These are phyloP conservation scores for Colletes collaris DNA, from an alignment of 2,888 invertebrate genomes.

Conservation along the genomic window DNA sequence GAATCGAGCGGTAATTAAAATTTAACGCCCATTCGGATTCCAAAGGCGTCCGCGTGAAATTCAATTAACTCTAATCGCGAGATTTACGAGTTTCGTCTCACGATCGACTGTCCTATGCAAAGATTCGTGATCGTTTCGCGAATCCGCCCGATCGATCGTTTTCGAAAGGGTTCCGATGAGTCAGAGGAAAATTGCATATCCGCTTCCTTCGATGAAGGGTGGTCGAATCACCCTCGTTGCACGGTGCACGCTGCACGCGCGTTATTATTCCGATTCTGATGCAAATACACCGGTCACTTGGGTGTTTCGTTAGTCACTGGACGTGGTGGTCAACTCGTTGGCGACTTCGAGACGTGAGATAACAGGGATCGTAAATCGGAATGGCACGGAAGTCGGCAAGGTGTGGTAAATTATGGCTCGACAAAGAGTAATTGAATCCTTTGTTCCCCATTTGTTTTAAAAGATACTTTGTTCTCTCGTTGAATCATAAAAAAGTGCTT, in stretches of 20 bases:
- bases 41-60: background rate
- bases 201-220: constrained; percentile 62
- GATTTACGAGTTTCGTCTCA: background rate
- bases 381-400: background rate
- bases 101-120: background rate
- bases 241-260: constrained; percentile 35
- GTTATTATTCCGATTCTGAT: constrained; percentile 63
- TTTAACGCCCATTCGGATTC: constrained; percentile 6
- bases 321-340: constrained; percentile 53
- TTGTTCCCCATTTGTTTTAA: too few relatives aligned
- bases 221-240: constrained; percentile 61
- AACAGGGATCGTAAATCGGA: background rate
- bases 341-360: background rate
- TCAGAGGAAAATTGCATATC: constrained; percentile 72
- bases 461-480: too few relatives aligned
- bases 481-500: too few relatives aligned
- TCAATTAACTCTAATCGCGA: constrained; percentile 17
- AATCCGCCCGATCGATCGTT: constrained; percentile 2
- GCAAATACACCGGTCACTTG: constrained; percentile 67
- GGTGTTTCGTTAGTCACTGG: constrained; percentile 67
- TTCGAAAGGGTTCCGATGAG: constrained; percentile 65
- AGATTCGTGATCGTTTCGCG: constrained; percentile 1
- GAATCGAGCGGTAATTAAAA: constrained; percentile 35
- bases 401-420: background rate
- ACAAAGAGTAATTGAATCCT: constrained; percentile 16